A percentile compares a stretch with the other conserved stretches of the same genome.
Conservation (phyloP, 2,888 invertebrate genomes). For the Lithophane leautieri region DNA sequence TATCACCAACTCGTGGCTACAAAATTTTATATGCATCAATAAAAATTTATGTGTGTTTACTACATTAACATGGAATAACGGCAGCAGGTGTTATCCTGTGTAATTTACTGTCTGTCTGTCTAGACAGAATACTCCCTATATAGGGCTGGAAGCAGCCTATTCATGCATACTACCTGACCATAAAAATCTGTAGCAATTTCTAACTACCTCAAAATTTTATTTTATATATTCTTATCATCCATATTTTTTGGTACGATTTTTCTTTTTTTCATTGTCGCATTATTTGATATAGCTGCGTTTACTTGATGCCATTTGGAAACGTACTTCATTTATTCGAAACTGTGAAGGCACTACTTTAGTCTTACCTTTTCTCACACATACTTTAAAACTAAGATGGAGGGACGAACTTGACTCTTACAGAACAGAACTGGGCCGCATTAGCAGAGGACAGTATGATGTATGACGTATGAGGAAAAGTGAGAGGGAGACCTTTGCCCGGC, state of each 20-base stretch:
- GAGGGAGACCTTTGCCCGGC: no score
- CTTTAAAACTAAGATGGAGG: no score
- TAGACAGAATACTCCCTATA: constrained; percentile 38
- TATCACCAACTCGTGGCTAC: constrained; percentile 15
- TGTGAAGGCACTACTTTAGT: no score
- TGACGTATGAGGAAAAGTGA: no score
- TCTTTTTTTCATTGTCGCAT: no score
- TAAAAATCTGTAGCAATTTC: constrained; percentile 32
- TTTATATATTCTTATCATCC: neutral
- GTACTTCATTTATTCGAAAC: no score
- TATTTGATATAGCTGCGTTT: neutral
- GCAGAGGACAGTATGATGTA: no score
- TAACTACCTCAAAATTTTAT: neutral
- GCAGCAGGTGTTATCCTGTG: constrained; percentile 40
- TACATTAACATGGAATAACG: constrained; percentile 28
- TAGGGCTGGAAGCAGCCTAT: constrained; percentile 3
- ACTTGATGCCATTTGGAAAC: no score
- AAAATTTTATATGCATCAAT: constrained; percentile 44
- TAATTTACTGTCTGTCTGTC: constrained; percentile 43
- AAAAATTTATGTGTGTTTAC: constrained; percentile 47
- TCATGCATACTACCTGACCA: constrained; percentile 4
- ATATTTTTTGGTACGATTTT: neutral
- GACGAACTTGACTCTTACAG: no score
- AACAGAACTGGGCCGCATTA: no score
- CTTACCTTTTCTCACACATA: no score